These are phyloP conservation scores for Gulo gulo DNA, from an alignment of 2,113 vertebrate genomes.

Conservation along the genomic window DNA sequence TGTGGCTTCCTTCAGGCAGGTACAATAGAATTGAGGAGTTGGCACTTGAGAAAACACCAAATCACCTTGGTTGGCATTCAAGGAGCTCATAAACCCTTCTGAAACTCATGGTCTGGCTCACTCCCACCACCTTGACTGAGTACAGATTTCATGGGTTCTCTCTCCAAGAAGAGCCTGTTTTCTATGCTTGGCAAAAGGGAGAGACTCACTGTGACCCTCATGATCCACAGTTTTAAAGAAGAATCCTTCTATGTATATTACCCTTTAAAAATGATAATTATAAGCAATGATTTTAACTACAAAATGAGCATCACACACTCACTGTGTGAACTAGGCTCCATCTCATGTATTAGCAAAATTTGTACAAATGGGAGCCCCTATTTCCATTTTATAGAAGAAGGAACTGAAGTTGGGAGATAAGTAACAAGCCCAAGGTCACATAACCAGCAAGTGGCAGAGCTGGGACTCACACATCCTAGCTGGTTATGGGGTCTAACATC, in stretches of 20 bases:
- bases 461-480: neutral
- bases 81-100: neutral
- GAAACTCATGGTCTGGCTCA: neutral
- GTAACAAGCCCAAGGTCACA: neutral
- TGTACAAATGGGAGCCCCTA: neutral
- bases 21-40: neutral
- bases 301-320: neutral
- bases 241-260: neutral
- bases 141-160: neutral
- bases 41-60: neutral
- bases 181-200: neutral
- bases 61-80: neutral
- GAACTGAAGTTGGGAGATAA: neutral
- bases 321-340: neutral
- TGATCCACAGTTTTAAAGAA: slow-evolving; percentile 4
- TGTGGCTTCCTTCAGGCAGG: neutral
- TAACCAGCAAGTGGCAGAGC: neutral
- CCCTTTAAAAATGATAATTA: neutral
- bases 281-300: neutral
- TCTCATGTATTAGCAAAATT: neutral
- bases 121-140: neutral
- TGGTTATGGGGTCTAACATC: neutral
- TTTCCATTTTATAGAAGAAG: neutral
- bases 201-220: neutral
- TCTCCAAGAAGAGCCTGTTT: neutral